Base-by-base conservation (phyloP, 2,888 invertebrate genomes). In the Falcaria lacertinaria region DNA sequence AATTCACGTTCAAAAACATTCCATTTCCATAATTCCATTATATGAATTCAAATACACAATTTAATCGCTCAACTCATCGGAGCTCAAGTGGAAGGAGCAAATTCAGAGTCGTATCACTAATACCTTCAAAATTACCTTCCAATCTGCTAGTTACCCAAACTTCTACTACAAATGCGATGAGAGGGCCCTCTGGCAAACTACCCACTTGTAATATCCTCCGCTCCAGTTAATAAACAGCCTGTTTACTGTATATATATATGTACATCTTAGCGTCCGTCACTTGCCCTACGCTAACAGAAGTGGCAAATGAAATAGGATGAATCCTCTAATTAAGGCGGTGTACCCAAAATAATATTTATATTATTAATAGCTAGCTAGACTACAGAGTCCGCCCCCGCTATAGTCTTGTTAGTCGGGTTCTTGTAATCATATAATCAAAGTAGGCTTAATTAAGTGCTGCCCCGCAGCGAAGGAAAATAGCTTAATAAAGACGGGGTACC, bases 221-320 rank as follows among this genome's bases (percentile, higher is more conserved):
- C 22, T 37, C 14, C 22, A 14, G 14, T 37, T 25, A 37, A 37
- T 25, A 37, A 37, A 25, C 37, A 37, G 4, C 5, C 11, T 37
- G 22, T 25, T 4, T 3, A 6, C 4, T 19, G 22, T 37, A 14
- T 14, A 7, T 37, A 6, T 11, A 14, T 37, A 37, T 22, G 22
- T n/a, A n/a, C n/a, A n/a, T n/a, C n/a, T n/a, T n/a, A n/a, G n/a
- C n/a, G n/a, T 37, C 37, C 37, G 22, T 8, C 25, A 15, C 25
- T 37, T 4, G 11, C 36, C 36, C 36, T 36, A 22, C 19, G 22
- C 37, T 7, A 11, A 11, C 19, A 35, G 16, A 34, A 17, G 22
- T 37, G 22, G 15, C 37, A 37, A 37, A 37, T 25, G 37, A 22
- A 37, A 37, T 37, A 22, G 22, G 37, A 22, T n/a, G n/a, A 16